Evolutionary conservation across 2,797 vertebrate genomes (phyloP).

Genomic region (Bovichtus diacanthus): DNA sequence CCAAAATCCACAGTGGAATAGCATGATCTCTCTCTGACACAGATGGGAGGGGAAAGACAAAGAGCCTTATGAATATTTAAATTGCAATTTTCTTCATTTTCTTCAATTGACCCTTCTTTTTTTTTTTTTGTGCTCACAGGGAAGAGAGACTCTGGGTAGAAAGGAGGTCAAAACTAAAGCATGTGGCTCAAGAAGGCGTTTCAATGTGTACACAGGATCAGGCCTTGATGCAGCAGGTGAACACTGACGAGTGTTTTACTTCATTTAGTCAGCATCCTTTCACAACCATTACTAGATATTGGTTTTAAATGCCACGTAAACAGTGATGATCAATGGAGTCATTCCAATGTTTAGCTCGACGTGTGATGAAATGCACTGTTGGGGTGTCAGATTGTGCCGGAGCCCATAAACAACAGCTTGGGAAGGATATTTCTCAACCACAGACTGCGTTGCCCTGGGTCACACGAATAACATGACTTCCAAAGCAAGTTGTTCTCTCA

Average conservation of each 20-base stretch:
- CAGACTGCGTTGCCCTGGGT: not conserved
- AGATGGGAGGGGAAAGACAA: conserved; percentile 76
- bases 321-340: not conserved
- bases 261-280: conserved; percentile 15
- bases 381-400: not conserved
- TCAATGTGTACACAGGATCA: conserved; percentile 49
- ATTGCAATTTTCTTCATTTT: conserved; percentile 83
- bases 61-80: conserved; percentile 85
- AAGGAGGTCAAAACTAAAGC: conserved; percentile 45
- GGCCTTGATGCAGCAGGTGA: conserved; percentile 22
- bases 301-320: conserved; percentile 3
- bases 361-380: not conserved
- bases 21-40: conserved; percentile 69
- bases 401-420: conserved; percentile 3
- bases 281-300: not conserved
- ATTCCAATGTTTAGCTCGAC: not conserved
- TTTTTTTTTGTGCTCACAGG: conserved; percentile 6
- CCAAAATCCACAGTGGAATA: conserved; percentile 79
- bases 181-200: conserved; percentile 43
- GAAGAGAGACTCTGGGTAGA: conserved; percentile 30
- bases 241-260: conserved; percentile 25
- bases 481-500: not conserved
- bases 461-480: not conserved
- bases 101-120: conserved; percentile 73
- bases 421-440: not conserved